Percentiles rank a stretch among this genome's conserved stretches.
Evolutionary conservation across 2,797 vertebrate genomes (phyloP).

Genomic region (Rhyacichthys aspro): DNA sequence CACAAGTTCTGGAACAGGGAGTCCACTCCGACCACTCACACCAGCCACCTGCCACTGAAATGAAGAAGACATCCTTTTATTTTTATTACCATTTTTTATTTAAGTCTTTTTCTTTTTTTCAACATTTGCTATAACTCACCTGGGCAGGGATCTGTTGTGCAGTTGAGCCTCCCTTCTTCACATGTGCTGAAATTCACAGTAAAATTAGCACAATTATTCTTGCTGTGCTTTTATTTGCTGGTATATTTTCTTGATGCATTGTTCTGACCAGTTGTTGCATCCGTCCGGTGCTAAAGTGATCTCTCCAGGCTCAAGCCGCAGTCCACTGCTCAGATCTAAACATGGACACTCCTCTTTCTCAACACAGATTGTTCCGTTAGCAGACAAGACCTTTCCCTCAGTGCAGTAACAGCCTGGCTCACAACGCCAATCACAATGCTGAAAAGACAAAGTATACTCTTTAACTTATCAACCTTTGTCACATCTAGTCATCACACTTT

Average conservation of each 20-base stretch:
- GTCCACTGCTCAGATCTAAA: slow-evolving; percentile 80
- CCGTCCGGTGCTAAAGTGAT: slow-evolving; percentile 66
- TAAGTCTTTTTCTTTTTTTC: not conserved
- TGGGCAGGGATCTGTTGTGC: slow-evolving; percentile 80
- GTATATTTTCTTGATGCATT: not conserved
- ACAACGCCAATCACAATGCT: slow-evolving; percentile 87
- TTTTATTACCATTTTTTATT: not conserved
- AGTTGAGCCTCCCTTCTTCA: slow-evolving; percentile 78
- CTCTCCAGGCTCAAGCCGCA: slow-evolving; percentile 69
- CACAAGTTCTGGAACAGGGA: slow-evolving; percentile 85
- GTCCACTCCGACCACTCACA: slow-evolving; percentile 89
- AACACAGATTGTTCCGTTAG: slow-evolving; percentile 78
- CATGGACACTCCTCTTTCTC: slow-evolving; percentile 79
- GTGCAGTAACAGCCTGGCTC: slow-evolving; percentile 91
- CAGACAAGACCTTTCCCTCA: slow-evolving; percentile 79
- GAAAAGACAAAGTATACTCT: not conserved
- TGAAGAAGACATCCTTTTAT: not conserved
- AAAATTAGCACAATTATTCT: not conserved
- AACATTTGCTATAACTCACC: slow-evolving; percentile 67
- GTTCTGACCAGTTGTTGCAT: slow-evolving; percentile 89
- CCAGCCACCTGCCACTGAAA: slow-evolving; percentile 84
- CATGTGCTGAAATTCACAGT: slow-evolving; percentile 82
- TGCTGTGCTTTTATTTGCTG: not conserved
- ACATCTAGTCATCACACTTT: no score
- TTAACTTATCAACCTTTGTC: not conserved